Conservation (phyloP, 30 jellyfish, hydroid and myxozoan species). For the Pelagia noctiluca region DNA sequence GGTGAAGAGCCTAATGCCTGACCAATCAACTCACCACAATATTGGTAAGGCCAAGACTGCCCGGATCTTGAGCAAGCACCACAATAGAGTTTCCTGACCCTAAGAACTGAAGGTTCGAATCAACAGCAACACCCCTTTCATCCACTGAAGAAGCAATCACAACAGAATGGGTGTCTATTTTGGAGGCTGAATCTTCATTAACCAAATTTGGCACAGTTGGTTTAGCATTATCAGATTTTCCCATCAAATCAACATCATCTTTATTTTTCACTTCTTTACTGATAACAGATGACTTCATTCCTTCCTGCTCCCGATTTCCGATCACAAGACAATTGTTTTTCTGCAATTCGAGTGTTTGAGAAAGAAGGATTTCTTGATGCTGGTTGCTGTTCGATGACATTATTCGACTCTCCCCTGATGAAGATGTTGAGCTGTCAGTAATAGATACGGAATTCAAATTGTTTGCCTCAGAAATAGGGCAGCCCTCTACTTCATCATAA, state of each 20-base stretch:
- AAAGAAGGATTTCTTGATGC: too few species aligned
- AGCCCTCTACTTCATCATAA: slow-evolving; percentile 2
- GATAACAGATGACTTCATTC: too few species aligned
- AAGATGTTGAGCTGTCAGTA: too few species aligned
- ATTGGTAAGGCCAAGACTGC: slow-evolving; percentile 29
- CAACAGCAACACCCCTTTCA: slow-evolving; percentile 11
- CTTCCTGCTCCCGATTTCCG: too few species aligned
- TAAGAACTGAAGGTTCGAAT: slow-evolving; percentile 53
- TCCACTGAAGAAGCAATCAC: neutral
- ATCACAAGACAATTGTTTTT: too few species aligned
- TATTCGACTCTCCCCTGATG: too few species aligned
- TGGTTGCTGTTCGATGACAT: too few species aligned
- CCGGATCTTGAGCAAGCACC: slow-evolving; percentile 60
- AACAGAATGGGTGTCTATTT: neutral
- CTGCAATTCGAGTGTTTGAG: too few species aligned
- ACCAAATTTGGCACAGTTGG: neutral
- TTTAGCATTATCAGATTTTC: neutral
- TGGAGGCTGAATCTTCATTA: neutral
- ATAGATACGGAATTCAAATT: neutral
- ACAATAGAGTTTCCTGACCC: slow-evolving; percentile 55
- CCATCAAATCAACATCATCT: too few species aligned
- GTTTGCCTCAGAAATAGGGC: neutral
- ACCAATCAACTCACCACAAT: slow-evolving; percentile 56
- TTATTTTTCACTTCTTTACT: too few species aligned
- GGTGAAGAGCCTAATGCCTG: too few species aligned